phyloP scores from a whole-genome alignment of 64 coral and sea anemone species.

The Actinia tenebrosa region DNA sequence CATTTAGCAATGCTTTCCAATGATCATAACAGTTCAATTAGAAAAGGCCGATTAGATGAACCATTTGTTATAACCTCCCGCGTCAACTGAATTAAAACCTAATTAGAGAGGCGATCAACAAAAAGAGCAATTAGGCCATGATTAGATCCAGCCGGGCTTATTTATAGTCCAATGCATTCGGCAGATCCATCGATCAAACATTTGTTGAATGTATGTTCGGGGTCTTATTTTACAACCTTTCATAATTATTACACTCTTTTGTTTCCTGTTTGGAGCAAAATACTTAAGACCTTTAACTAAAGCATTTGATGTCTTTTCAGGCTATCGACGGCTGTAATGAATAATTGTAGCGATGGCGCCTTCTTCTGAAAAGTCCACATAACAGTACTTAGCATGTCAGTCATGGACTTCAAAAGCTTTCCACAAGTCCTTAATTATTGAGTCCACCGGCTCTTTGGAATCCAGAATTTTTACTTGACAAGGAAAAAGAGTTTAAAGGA shows the following conservation, averaged over 20 bases:
- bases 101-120: not conserved
- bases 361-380: too few relatives aligned
- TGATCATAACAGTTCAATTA: constrained; percentile 6
- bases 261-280: not conserved
- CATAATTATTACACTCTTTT: not conserved
- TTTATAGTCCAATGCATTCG: not conserved
- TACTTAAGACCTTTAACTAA: not conserved
- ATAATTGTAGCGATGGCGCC: too few relatives aligned
- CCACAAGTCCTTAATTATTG: too few relatives aligned
- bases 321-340: too few relatives aligned
- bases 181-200: not conserved
- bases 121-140: not conserved
- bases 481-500: too few relatives aligned
- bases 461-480: too few relatives aligned
- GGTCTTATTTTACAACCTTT: not conserved
- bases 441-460: too few relatives aligned
- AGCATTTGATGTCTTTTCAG: too few relatives aligned
- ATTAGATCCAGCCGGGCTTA: not conserved
- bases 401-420: too few relatives aligned
- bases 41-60: not conserved
- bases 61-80: not conserved
- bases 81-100: not conserved
- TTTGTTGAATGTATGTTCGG: not conserved
- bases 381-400: too few relatives aligned
- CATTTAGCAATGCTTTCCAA: not conserved